These are phyloP conservation scores for Ardeotis arabs DNA, from an alignment of 2,113 vertebrate genomes.

Conservation along the genomic window DNA sequence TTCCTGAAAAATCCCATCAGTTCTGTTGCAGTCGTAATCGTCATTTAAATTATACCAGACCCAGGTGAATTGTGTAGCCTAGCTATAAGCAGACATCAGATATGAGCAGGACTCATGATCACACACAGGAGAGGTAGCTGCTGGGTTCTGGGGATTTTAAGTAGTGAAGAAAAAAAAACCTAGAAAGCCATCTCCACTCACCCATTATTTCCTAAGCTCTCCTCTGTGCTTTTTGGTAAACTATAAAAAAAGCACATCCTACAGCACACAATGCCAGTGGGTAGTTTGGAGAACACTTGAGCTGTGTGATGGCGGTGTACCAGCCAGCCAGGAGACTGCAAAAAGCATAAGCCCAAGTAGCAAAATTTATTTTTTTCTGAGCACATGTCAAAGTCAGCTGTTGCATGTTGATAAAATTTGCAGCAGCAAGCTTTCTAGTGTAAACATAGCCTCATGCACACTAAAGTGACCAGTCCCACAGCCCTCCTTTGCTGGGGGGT, in stretches of 20 bases:
- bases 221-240: background rate
- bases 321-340: background rate
- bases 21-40: rapidly evolving
- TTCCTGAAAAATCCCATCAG: background rate
- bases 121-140: background rate
- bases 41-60: background rate
- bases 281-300: background rate
- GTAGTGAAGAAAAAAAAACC: background rate
- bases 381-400: background rate
- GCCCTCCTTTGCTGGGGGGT: background rate
- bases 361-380: background rate
- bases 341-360: background rate
- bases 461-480: background rate
- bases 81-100: background rate
- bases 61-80: background rate
- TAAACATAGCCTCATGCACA: background rate
- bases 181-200: background rate
- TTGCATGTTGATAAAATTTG: background rate
- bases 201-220: background rate
- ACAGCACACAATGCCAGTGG: background rate
- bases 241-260: background rate
- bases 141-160: background rate
- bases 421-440: background rate
- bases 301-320: background rate
- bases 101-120: background rate